phyloP scores from a whole-genome alignment of 2,797 vertebrate genomes.

The Poeciliopsis paucimaculata region DNA sequence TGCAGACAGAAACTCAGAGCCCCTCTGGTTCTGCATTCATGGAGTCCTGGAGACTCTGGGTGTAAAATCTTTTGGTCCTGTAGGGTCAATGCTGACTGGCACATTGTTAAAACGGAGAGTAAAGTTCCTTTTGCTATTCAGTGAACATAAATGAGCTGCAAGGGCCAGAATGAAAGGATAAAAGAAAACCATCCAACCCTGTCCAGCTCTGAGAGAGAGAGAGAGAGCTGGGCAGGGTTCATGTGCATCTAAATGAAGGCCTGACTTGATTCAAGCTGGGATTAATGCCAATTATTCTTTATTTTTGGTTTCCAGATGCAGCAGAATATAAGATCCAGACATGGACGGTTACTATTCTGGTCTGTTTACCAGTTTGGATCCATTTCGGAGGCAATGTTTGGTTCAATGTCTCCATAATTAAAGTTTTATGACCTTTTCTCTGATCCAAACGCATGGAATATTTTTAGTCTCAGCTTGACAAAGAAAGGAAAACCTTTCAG shows the following conservation, averaged over 20 bases:
- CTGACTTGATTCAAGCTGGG: constrained; percentile 28
- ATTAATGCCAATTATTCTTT: constrained; percentile 24
- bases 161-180: constrained; percentile 19
- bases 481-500: not conserved
- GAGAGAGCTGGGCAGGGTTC: constrained; percentile 30
- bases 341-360: constrained; percentile 62
- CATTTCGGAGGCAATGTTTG: not conserved
- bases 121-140: constrained; percentile 54
- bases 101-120: constrained; percentile 27
- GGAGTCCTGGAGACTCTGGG: not conserved
- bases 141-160: constrained; percentile 33
- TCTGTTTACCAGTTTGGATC: constrained; percentile 26
- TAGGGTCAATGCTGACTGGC: constrained; percentile 24
- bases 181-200: constrained; percentile 22
- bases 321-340: constrained; percentile 2
- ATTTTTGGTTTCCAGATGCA: not conserved
- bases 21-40: not conserved
- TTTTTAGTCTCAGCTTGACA: not conserved
- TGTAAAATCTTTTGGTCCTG: not conserved
- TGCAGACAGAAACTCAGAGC: too few relatives aligned
- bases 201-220: constrained; percentile 5
- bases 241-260: constrained; percentile 69
- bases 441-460: not conserved
- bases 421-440: not conserved
- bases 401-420: constrained; percentile 6